These are phyloP conservation scores for Malurus splendens DNA, from an alignment of 2,797 vertebrate genomes.

Conservation along the genomic window DNA sequence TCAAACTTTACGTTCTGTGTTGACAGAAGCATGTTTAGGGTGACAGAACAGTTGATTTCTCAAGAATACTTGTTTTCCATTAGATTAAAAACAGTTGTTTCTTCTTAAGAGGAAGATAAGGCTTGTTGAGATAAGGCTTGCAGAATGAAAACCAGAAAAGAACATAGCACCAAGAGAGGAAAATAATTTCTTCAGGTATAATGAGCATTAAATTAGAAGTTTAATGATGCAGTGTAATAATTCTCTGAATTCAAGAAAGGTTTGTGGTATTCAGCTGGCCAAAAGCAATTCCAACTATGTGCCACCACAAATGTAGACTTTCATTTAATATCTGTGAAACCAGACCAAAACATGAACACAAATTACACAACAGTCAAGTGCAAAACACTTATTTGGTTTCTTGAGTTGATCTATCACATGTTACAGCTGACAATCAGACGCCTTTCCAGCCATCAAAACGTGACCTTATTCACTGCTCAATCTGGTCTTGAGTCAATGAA, in stretches of 20 bases:
- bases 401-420: neutral
- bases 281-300: neutral
- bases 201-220: slow-evolving; percentile 17
- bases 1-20: neutral
- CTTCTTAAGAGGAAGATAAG: neutral
- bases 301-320: slow-evolving; percentile 1
- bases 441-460: neutral
- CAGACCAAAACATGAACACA: neutral
- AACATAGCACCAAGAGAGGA: neutral
- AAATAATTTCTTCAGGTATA: slow-evolving; percentile 4
- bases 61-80: neutral
- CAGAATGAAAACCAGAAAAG: neutral
- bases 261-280: neutral
- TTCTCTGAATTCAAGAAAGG: neutral
- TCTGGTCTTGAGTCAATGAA: neutral
- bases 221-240: slow-evolving; percentile 11
- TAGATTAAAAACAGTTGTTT: neutral
- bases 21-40: neutral
- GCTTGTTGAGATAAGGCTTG: neutral
- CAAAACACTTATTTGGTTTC: neutral
- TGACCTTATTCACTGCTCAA: neutral
- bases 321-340: neutral
- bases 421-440: neutral
- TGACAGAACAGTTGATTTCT: neutral
- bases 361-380: neutral